Percentiles rank a stretch among this genome's conserved stretches.
phyloP scores from a whole-genome alignment of 92 coral and sea anemone genomes.

The Micromussa lordhowensis region DNA sequence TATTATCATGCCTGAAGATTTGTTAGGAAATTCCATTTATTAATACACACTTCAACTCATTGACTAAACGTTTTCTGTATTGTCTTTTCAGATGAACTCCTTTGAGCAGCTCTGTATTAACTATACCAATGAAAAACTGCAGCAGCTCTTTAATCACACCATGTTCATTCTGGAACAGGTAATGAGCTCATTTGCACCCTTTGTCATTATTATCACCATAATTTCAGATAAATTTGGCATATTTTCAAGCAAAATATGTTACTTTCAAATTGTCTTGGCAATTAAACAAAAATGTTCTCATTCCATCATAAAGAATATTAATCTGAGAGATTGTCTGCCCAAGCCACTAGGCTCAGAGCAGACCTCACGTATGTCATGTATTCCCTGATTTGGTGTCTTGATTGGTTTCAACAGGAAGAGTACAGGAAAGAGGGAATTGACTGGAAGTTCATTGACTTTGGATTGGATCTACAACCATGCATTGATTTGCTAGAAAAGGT shows the following conservation, averaged over 20 bases:
- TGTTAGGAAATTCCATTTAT: not conserved
- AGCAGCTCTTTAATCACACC: slow-evolving; percentile 98
- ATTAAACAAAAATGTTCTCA: no score
- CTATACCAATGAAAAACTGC: slow-evolving; percentile 98
- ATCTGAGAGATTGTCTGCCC: not conserved
- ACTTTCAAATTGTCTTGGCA: not conserved
- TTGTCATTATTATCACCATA: not conserved
- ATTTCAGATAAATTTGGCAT: not conserved
- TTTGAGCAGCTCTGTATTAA: slow-evolving; percentile 99
- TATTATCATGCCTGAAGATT: not conserved
- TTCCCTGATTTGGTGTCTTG: not conserved
- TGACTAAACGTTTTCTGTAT: not conserved
- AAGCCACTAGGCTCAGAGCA: not conserved
- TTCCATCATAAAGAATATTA: no score
- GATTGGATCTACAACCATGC: slow-evolving; percentile 98
- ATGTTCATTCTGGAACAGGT: slow-evolving; percentile 99
- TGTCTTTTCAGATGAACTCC: slow-evolving; percentile 84
- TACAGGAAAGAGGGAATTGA: slow-evolving; percentile 99
- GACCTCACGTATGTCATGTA: not conserved
- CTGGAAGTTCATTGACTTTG: slow-evolving; percentile 99
- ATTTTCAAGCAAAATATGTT: not conserved
- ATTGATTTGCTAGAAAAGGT: slow-evolving; percentile 94
- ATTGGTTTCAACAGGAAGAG: slow-evolving; percentile 75
- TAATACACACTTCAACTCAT: not conserved
- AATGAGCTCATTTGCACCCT: not conserved